Base-by-base conservation (phyloP, 2,797 vertebrate genomes). In the Botia kubotai region DNA sequence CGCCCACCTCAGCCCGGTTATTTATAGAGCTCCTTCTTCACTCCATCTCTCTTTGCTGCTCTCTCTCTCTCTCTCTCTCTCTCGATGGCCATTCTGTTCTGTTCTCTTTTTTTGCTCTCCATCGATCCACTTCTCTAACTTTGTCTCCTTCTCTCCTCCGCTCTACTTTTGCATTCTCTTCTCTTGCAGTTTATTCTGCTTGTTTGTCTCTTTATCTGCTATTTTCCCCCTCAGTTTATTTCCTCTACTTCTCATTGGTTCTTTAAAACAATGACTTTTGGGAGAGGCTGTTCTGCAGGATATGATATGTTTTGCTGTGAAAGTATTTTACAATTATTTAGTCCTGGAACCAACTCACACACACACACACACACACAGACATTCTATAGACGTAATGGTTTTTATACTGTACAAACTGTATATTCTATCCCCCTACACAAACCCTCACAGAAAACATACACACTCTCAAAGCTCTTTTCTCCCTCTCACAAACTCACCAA, bases 21-120 rank as follows among this genome's bases (percentile, higher is more conserved):
- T 87, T 83, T 77, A 87, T 85, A 87, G 67, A 77, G 72, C 75
- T 82, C 13, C 21, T 50, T 78, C 65, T 78, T 84, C 75, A 73
- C 39, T 72, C 46, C 72, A 72, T 73, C 66, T 66, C 80, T 83
- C 43, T 75, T 72, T 72, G 77, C 84, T 79, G 58, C 72, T 83
- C 83, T 68, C 77, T 36, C 63, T 55, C 63, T 55, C 19, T 72
- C 43, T 75, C 72, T 83, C 83, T 68, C 77, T 36, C 63, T 55
- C 63, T 55, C 19, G 14, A 77, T 57, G 33, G 75, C 19, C 26
- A 65, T 60, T 55, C 50, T 26, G 33, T 23, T 72, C 11, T 6
- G 4, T 50, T 39, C 11, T 50, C 23, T 52, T 13, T 62, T 39
- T 77, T 39, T 46, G 52, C 43, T 43, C 55, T 33, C 69, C 14